Evolutionary conservation across 2,888 invertebrate species (phyloP).

Genomic region (Archips crataeganus): DNA sequence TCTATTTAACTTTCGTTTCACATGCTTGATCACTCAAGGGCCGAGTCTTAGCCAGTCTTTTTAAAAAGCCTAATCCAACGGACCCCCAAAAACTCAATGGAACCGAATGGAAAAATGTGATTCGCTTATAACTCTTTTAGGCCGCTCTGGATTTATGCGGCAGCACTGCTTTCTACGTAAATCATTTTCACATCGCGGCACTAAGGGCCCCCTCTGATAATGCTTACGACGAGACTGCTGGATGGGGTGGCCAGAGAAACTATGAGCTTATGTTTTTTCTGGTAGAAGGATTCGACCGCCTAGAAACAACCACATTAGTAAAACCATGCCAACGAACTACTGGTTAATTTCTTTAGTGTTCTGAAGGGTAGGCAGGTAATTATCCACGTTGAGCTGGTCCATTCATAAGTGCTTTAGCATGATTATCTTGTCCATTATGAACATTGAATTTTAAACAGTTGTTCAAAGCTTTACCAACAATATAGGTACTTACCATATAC

Average conservation of each 20-base stretch:
- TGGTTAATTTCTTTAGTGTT: no score
- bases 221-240: not conserved
- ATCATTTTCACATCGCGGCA: conserved; percentile 70
- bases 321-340: no score
- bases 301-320: no score
- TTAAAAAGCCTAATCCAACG: conserved; percentile 35
- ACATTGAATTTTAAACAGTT: no score
- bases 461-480: no score
- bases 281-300: no score
- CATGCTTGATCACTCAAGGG: not conserved
- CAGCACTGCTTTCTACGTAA: conserved; percentile 70
- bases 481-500: no score
- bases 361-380: no score
- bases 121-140: conserved; percentile 73
- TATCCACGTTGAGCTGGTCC: no score
- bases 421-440: no score
- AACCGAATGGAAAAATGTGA: conserved; percentile 66
- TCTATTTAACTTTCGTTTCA: no score
- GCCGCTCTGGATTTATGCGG: conserved; percentile 67
- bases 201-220: conserved; percentile 20
- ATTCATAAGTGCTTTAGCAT: no score
- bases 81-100: conserved; percentile 48
- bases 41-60: not conserved
- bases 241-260: conserved; percentile 5
- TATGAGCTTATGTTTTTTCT: not conserved